Conservation (phyloP, 2,113 vertebrate species). For the Pseudonaja textilis region DNA sequence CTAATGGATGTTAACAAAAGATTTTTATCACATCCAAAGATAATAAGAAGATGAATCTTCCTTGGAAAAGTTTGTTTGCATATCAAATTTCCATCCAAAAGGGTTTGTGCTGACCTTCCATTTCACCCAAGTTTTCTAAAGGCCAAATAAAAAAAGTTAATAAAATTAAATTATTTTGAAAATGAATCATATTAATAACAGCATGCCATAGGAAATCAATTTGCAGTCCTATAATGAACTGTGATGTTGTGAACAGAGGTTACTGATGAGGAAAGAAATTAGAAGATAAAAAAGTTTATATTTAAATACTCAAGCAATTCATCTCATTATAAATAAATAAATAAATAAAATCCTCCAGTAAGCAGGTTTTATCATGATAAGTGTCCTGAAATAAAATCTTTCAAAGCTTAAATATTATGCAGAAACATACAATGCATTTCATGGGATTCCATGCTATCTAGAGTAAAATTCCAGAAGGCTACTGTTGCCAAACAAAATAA, state of each 20-base stretch:
- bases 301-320: not conserved
- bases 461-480: not conserved
- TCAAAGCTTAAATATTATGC: not conserved
- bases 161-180: conserved; percentile 49
- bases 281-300: conserved; percentile 36
- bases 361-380: conserved; percentile 2
- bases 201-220: conserved; percentile 53
- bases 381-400: not conserved
- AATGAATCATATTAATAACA: conserved; percentile 56
- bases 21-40: conserved; percentile 18
- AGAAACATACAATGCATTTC: not conserved
- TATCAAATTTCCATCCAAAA: conserved; percentile 26
- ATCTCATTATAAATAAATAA: conserved; percentile 11
- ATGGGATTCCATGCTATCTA: not conserved
- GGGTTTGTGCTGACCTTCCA: conserved; percentile 17
- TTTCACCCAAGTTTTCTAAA: conserved; percentile 52
- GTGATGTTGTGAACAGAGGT: conserved; percentile 32
- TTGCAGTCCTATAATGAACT: conserved; percentile 46
- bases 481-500: conserved; percentile 7
- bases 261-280: conserved; percentile 18
- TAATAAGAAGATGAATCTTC: conserved; percentile 1
- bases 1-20: conserved; percentile 18
- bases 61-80: conserved; percentile 15
- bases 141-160: not conserved
- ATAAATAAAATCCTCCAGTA: not conserved